Percentiles rank a stretch among this genome's conserved stretches.
Evolutionary conservation across 2,113 vertebrate species (phyloP).

Genomic region (Nanger granti): DNA sequence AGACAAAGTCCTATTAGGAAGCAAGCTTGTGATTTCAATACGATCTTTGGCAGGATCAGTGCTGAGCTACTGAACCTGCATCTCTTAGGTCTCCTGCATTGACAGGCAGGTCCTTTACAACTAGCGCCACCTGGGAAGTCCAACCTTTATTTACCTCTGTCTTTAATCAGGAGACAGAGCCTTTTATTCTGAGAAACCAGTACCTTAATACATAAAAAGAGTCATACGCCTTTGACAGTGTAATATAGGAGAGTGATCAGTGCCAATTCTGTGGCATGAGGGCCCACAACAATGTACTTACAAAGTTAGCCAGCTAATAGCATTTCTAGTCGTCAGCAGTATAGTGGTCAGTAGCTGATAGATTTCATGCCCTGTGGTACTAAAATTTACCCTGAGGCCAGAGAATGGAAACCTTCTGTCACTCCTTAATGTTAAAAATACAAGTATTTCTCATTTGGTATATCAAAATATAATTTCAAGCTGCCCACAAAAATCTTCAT

Average conservation of each 20-base stretch:
- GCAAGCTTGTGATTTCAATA: conserved; percentile 93
- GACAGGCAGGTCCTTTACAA: background rate
- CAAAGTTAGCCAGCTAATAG: background rate
- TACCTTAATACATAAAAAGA: background rate
- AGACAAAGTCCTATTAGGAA: conserved; percentile 90
- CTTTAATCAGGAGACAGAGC: background rate
- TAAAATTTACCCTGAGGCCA: background rate
- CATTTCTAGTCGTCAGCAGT: background rate
- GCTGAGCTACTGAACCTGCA: conserved; percentile 75
- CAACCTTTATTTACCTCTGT: background rate
- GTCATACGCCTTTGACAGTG: background rate
- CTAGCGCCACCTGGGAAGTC: background rate
- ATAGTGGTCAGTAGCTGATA: background rate
- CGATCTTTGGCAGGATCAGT: conserved; percentile 91
- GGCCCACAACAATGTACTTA: background rate
- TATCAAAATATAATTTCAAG: background rate
- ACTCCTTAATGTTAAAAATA: background rate
- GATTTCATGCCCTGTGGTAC: background rate
- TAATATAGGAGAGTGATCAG: background rate
- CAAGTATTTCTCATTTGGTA: background rate
- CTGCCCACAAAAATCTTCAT: background rate
- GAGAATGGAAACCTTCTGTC: background rate
- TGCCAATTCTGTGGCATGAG: background rate
- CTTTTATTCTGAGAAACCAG: background rate
- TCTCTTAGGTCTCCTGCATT: background rate